Conservation (phyloP, 1,140 invertebrate genomes). For the Caenorhabditis elegans region WBcel235 BX284604.4:7836001-7836500, state of each 20-base stretch:
- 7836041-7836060: no score
- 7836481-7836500: no score
- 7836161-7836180: not conserved
- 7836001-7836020: no score
- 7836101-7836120: not conserved
- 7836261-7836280: not conserved
- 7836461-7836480: no score
- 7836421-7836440: no score
- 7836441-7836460: no score
- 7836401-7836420: no score
- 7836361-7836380: not conserved
- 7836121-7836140: not conserved
- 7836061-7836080: no score
- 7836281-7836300: not conserved
- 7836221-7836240: not conserved
- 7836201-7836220: not conserved
- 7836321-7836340: not conserved
- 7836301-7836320: no score
- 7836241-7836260: not conserved
- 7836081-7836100: no score
- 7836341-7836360: not conserved
- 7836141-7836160: not conserved
- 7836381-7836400: not conserved
- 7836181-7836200: constrained; percentile 8
- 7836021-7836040: no score